phyloP scores from a whole-genome alignment of 2,888 invertebrate genomes.

The Nemapogon koenigi region DNA sequence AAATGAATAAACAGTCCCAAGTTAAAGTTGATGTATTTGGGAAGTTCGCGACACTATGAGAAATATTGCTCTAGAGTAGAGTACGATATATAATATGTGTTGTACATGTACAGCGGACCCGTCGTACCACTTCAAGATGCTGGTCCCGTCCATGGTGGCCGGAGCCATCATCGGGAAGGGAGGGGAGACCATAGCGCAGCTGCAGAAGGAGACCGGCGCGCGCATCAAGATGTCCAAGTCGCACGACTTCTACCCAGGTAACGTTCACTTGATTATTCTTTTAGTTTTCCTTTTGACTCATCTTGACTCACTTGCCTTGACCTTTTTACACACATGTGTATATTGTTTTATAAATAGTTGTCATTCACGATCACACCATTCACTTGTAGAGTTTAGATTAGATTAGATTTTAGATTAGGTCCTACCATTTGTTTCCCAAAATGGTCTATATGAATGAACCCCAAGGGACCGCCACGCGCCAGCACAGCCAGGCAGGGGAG shows the following conservation, averaged over 20 bases:
- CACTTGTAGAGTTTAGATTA: too few relatives aligned
- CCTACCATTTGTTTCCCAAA: too few relatives aligned
- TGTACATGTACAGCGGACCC: constrained; percentile 71
- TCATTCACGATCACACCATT: too few relatives aligned
- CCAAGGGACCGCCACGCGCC: too few relatives aligned
- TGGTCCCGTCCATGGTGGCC: constrained; percentile 96
- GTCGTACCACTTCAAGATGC: constrained; percentile 94
- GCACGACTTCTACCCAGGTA: constrained; percentile 98
- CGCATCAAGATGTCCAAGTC: constrained; percentile 99
- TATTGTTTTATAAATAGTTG: background rate
- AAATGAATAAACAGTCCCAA: too few relatives aligned
- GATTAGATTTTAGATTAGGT: too few relatives aligned
- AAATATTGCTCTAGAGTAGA: too few relatives aligned
- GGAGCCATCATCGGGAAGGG: constrained; percentile 99
- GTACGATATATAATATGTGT: constrained; percentile 11
- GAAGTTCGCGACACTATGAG: too few relatives aligned
- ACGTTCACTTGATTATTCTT: constrained; percentile 18
- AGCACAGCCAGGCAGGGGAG: too few relatives aligned
- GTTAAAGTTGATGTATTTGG: too few relatives aligned
- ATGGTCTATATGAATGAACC: too few relatives aligned
- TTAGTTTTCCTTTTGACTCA: background rate
- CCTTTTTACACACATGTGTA: background rate
- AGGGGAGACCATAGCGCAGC: constrained; percentile 96
- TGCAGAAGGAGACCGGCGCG: constrained; percentile 97
- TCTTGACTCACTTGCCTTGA: background rate